Evolutionary conservation across 2,888 invertebrate species (phyloP), one percentile per base, ranked within the genome.

Genomic region (Folsomia candida): DNA sequence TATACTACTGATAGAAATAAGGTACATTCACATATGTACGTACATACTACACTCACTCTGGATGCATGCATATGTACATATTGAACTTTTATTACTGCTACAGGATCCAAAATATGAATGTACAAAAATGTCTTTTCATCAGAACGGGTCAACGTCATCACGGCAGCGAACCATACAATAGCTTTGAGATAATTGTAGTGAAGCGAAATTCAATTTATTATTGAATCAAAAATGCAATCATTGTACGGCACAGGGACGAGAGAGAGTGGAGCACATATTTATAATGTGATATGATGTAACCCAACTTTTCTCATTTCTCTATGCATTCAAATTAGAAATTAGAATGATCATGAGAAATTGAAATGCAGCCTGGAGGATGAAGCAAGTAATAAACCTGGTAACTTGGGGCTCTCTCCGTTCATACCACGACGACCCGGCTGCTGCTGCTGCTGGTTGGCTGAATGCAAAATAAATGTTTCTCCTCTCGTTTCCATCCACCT

Each of bases 321-420:
- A 75, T 71, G 60, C 73, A 70, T 71, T 75, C 70, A 75, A 73
- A 71, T 71, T 73, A 64, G 63, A 47, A 25, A 62, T 64, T 54
- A 66, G 70, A 74, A 71, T 71, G 71, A 69, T 60, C 69, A 75
- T 62, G 69, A 68, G 69, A 75, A 70, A 75, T 71, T 64, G 71
- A 61, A 75, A 75, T 73, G 68, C 63, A 47, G 63, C 63, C 63
- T 64, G 47, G 47, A 64, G 63, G 29, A 64, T 51, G 51, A 37
- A 6, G 11, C 54, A 54, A 54, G 54, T 54, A 54, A 54, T 54
- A 54, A 54, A 54, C 54, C 22, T n/a, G 54, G 37, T 37, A 14
- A 37, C 4, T 14, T 4, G 37, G 4, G 14, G 6, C 37, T 37
- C 37, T 37, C 14, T 37, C 37, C 37, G n/a, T n/a, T n/a, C n/a